These are phyloP conservation scores for Neocrepidodera transversa DNA, from an alignment of 2,888 invertebrate species.

Conservation along the genomic window DNA sequence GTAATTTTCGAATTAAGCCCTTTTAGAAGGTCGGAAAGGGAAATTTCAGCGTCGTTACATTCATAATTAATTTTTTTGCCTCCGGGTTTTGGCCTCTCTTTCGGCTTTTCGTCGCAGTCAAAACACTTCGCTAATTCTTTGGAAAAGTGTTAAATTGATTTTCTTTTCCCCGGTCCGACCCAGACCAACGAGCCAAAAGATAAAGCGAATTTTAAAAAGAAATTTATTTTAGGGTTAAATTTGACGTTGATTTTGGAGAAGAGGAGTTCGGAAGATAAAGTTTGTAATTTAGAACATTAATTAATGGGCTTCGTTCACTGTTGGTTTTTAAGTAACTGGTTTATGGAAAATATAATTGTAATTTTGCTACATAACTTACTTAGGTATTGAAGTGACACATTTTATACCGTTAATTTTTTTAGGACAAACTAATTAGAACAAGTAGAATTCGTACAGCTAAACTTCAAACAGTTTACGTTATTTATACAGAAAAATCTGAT, in stretches of 20 bases:
- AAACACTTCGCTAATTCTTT: constrained; percentile 21
- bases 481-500: too few species aligned
- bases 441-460: too few species aligned
- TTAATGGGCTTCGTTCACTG: too few species aligned
- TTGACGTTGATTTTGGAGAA: background rate
- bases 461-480: too few species aligned
- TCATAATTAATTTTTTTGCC: constrained; percentile 31
- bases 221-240: constrained; percentile 6
- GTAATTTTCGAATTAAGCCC: constrained; percentile 31
- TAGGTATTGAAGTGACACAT: too few species aligned
- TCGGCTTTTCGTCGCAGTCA: constrained; percentile 9
- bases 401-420: too few species aligned
- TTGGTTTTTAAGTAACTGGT: too few species aligned
- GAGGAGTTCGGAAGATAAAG: too few species aligned
- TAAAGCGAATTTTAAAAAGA: constrained; percentile 14
- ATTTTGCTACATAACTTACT: too few species aligned
- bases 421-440: too few species aligned
- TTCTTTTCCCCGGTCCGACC: background rate
- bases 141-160: constrained; percentile 25
- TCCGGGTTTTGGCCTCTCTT: background rate
- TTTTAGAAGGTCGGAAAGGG: constrained; percentile 26
- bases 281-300: too few species aligned
- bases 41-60: constrained; percentile 20
- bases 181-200: constrained; percentile 11
- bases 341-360: too few species aligned